phyloP scores from a whole-genome alignment of 2,113 vertebrate species.

The Myrmecophaga tridactyla region DNA sequence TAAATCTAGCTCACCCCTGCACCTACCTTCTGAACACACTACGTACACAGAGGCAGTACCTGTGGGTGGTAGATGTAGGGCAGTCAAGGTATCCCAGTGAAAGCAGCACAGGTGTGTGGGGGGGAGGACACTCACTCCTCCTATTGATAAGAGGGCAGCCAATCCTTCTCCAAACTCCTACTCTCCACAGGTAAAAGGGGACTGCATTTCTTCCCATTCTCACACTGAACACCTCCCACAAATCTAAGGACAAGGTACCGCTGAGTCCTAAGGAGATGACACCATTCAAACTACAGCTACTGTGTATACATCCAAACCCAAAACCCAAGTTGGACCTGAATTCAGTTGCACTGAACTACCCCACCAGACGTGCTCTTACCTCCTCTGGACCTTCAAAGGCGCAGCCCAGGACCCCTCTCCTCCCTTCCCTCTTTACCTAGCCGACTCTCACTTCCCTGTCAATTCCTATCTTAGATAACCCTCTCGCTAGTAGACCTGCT shows the following conservation, averaged over 20 bases:
- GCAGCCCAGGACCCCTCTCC: background rate
- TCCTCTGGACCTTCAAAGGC: background rate
- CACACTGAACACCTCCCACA: background rate
- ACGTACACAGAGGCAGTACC: background rate
- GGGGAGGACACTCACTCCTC: background rate
- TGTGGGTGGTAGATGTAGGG: no score
- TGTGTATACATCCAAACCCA: background rate
- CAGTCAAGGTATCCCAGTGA: background rate
- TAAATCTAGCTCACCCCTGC: background rate
- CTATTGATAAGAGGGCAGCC: no score
- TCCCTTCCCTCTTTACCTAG: background rate
- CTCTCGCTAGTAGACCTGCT: background rate
- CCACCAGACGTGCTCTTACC: background rate
- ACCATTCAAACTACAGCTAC: background rate
- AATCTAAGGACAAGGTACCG: background rate
- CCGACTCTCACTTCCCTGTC: background rate
- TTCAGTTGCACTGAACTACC: background rate
- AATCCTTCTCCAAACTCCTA: background rate
- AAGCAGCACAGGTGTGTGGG: background rate
- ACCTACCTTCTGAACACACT: background rate
- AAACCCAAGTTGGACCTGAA: background rate
- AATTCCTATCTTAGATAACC: background rate
- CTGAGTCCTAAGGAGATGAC: background rate
- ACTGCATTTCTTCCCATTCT: background rate
- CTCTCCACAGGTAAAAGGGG: background rate